A percentile compares a stretch with the other conserved stretches of the same genome.
These are phyloP conservation scores for Psittacus erithacus DNA, from an alignment of 2,113 vertebrate genomes.

Conservation along the genomic window DNA sequence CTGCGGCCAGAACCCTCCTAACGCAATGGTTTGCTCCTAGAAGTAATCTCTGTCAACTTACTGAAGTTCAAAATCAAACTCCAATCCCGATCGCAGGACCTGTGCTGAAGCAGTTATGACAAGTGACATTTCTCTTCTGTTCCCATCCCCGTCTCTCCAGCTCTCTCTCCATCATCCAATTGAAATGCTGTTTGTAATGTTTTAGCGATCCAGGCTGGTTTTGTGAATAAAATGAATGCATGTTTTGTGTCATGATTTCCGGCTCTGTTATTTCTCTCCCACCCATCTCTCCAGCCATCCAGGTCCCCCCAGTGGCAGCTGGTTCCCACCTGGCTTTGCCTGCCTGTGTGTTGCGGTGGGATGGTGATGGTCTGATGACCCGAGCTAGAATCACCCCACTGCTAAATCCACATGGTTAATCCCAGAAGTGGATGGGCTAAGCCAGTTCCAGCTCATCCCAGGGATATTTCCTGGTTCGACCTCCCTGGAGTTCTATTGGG, in stretches of 20 bases:
- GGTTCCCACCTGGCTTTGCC: not conserved
- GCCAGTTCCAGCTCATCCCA: not conserved
- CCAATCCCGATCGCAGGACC: conserved; percentile 51
- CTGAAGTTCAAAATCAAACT: conserved; percentile 64
- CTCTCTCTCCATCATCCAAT: conserved; percentile 88
- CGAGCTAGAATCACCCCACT: not conserved
- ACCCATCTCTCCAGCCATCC: conserved; percentile 49
- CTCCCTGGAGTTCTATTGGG: not conserved
- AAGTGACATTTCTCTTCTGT: conserved; percentile 69
- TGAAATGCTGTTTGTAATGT: conserved; percentile 98
- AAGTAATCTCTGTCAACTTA: conserved; percentile 72
- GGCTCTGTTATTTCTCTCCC: conserved; percentile 83
- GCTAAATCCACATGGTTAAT: not conserved
- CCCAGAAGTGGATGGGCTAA: not conserved
- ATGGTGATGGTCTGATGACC: not conserved
- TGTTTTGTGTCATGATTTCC: conserved; percentile 95
- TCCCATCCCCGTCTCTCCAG: conserved; percentile 55
- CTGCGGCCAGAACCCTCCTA: conserved; percentile 59
- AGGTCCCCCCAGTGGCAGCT: not conserved
- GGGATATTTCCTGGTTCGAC: not conserved
- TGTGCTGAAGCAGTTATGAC: conserved; percentile 65
- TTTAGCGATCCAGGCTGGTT: conserved; percentile 98
- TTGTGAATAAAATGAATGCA: conserved; percentile 99
- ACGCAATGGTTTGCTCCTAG: conserved; percentile 70
- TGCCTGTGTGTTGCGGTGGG: fast-evolving